Base-by-base conservation (phyloP, 2,797 vertebrate species). In the Cottoperca gobio region DNA sequence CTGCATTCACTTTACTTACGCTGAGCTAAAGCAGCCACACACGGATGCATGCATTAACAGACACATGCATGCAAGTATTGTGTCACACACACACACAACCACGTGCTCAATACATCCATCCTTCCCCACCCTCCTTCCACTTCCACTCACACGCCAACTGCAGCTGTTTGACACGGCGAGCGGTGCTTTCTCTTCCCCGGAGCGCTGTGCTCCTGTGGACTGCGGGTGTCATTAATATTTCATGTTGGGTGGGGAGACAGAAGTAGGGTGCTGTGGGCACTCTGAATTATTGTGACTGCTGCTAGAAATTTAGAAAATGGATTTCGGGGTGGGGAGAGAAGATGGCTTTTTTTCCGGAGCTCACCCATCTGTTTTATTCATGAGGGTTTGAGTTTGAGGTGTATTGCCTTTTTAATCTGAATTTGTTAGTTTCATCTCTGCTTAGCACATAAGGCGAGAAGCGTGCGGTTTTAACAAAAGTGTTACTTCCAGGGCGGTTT, bases 211-310 rank as follows among this genome's bases (percentile, higher is more conserved):
- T 77, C 37, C 59, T 1, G 58, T 52, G 52, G 64, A 83, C 78
- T 76, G 82, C 50, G 28, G 74, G 19, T 6, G 46, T 50, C 73
- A 74, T 91, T 70, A 80, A 87, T 88, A 81, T 86, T 86, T 84
- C 82, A 91, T 80, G 68, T n/a, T 3, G 19, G 70, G 66, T 17
- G 68, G 24, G 26, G 76, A 70, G 67, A 65, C 43, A 24, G 61
- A 53, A 23, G 62, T 53, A 23, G 61, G 63, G 53, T 6, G 65
- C 63, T 63, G 53, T 19, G 21, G 72, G 31, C 79, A 64, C 78
- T 85, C 53, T 52, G 45, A 58, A 10, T 63, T 46, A 84, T 76
- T 84, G 54, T 81, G 63, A 72, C 69, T 55, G 73, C 60, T 54
- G 54, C 63, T 58, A 0, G 66, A 67, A 76, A 79, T 82, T 70